Percentiles rank a stretch among this genome's conserved stretches.
Conservation (phyloP, 1,140 invertebrate species). For the Ips nitidus region DNA sequence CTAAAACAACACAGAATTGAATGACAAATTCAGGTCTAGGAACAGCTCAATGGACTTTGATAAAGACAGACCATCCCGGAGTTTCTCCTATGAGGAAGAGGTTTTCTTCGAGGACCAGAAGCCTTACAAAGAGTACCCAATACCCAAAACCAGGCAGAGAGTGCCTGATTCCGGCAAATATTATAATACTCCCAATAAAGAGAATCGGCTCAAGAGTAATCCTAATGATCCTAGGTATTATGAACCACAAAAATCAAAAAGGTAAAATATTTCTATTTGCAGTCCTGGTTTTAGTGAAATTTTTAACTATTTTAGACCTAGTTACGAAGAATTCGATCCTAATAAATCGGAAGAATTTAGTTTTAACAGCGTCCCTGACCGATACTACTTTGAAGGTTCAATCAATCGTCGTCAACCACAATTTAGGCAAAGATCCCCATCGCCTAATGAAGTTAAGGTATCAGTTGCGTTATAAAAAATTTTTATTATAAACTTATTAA, state of each 20-base stretch:
- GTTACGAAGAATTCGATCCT: background rate
- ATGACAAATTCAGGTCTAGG: slow-evolving; percentile 24
- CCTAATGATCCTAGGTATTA: slow-evolving; percentile 38
- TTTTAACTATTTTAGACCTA: background rate
- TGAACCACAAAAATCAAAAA: slow-evolving; percentile 16
- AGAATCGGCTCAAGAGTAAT: slow-evolving; percentile 19
- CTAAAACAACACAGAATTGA: no score
- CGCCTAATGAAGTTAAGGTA: slow-evolving; percentile 54
- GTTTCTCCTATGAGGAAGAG: slow-evolving; percentile 41
- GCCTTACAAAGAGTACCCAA: slow-evolving; percentile 37
- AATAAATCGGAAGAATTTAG: slow-evolving; percentile 19
- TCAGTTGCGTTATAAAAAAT: slow-evolving; percentile 13
- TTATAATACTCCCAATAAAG: background rate
- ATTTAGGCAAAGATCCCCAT: slow-evolving; percentile 55
- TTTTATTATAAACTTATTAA: slow-evolving; percentile 6
- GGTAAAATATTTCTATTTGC: background rate
- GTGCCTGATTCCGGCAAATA: slow-evolving; percentile 25
- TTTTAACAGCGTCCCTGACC: slow-evolving; percentile 7
- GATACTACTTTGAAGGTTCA: slow-evolving; percentile 22
- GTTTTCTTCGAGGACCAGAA: slow-evolving; percentile 31
- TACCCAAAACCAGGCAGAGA: slow-evolving; percentile 43
- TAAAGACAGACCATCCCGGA: slow-evolving; percentile 26
- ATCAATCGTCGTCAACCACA: slow-evolving; percentile 48
- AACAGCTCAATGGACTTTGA: slow-evolving; percentile 35
- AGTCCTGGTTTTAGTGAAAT: no score